Evolutionary conservation across 30 jellyfish, hydroid and myxozoan species (phyloP).

Genomic region (Morbakka virulenta): DNA sequence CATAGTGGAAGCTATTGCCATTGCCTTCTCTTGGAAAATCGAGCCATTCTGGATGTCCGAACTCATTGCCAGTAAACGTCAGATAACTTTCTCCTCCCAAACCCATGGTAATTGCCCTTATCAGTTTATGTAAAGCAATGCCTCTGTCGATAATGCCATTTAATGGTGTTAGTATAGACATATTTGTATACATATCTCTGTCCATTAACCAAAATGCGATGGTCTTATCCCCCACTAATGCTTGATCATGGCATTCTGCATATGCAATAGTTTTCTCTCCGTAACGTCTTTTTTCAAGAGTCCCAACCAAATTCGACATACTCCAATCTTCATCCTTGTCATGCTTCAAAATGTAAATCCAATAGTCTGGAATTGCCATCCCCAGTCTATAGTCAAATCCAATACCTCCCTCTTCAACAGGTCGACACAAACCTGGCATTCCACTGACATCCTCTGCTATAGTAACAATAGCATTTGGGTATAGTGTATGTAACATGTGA

Average conservation of each 20-base stretch:
- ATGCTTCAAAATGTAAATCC: slow-evolving; percentile 91
- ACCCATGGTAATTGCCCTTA: slow-evolving; percentile 85
- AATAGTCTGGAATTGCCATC: slow-evolving; percentile 96
- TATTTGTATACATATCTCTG: slow-evolving; percentile 90
- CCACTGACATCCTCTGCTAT: slow-evolving; percentile 99
- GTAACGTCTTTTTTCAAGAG: slow-evolving; percentile 75
- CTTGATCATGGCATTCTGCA: slow-evolving; percentile 99
- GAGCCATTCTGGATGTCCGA: slow-evolving; percentile 99
- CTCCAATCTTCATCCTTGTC: slow-evolving; percentile 83
- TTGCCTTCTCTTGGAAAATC: slow-evolving; percentile 98
- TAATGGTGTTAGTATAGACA: slow-evolving; percentile 75
- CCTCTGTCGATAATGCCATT: slow-evolving; percentile 83
- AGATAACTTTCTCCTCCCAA: slow-evolving; percentile 99
- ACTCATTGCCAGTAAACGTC: slow-evolving; percentile 96
- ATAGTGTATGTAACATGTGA: slow-evolving; percentile 73
- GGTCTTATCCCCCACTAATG: slow-evolving; percentile 98
- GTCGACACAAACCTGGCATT: slow-evolving; percentile 97
- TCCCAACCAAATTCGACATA: slow-evolving; percentile 76
- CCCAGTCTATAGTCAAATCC: slow-evolving; percentile 96
- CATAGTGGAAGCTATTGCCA: slow-evolving; percentile 92
- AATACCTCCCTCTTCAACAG: slow-evolving; percentile 92
- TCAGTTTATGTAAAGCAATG: slow-evolving; percentile 89
- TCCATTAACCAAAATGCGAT: slow-evolving; percentile 99
- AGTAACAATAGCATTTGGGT: slow-evolving; percentile 78
- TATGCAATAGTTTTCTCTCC: slow-evolving; percentile 88